Evolutionary conservation across 2,888 invertebrate species (phyloP), one percentile per base, ranked within the genome.

Genomic region (Diarsia dahlii): DNA sequence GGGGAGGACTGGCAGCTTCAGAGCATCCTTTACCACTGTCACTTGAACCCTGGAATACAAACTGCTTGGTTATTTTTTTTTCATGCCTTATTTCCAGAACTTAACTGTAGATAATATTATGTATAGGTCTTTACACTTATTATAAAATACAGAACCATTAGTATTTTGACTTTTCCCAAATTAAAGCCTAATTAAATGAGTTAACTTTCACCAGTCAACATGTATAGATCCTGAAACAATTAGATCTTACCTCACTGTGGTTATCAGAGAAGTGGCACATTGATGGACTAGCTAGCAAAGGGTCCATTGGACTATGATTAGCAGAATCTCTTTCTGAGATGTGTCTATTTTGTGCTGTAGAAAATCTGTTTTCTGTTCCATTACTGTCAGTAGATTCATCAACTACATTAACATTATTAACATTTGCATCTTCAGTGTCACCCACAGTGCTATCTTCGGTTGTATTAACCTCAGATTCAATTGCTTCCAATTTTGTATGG

Each of bases 11-110:
- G 76, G 98, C 97, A 48, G 97, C 97, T 89, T 98, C 98, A 87
- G 98, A 98, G 88, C 97, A 97, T 86, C 98, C 98, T 95, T 98
- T 98, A 66, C 98, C 98, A 93, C 98, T 98, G 93, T 98, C 98
- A 93, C 98, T 98, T 77, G 98, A 98, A 81, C 98, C 98, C 97
- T 97, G 90, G 77, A 93, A 93, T 63, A 73, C 46, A 70, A 72
- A 63, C n/a, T 28, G 39, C 15, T 58, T 48, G 6, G n/a, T 54
- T 66, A 54, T 23, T 50, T 34, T 23, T 23, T 45, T 34, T n/a
- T 34, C 13, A 23, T 65, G 18, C 15, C n/a, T n/a, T 0, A 6
- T 66, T n/a, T 71, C 12, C 23, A 8, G 20, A 50, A 50, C 2
- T 15, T 6, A 2, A 50, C 2, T 23, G 13, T 50, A 10, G 23